phyloP scores from a whole-genome alignment of 2,888 invertebrate species.

The Xestia sexstrigata region DNA sequence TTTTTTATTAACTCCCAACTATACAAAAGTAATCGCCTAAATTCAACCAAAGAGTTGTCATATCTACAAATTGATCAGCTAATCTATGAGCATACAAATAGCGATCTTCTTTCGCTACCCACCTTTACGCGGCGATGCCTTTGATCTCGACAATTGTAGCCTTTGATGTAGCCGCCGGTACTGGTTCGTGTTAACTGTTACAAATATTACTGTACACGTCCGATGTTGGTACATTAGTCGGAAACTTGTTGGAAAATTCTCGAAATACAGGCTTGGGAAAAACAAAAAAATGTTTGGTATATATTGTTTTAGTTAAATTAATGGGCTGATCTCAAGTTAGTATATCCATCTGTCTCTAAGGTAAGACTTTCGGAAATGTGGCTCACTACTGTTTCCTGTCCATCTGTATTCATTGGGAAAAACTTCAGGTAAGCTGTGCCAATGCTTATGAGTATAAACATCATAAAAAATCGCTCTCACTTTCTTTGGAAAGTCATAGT shows the following conservation, averaged over 20 bases:
- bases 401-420: neutral
- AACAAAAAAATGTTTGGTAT: neutral
- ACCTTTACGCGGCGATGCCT: conserved; percentile 72
- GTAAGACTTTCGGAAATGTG: neutral
- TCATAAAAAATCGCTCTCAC: neutral
- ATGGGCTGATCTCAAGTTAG: neutral
- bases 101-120: conserved; percentile 68
- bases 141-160: conserved; percentile 79
- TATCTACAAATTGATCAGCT: conserved; percentile 64
- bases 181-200: conserved; percentile 81
- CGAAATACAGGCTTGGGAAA: conserved; percentile 38
- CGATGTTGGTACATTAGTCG: conserved; percentile 61
- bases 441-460: neutral
- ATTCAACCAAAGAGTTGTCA: conserved; percentile 46
- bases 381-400: neutral
- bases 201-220: conserved; percentile 79
- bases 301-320: conserved; percentile 2
- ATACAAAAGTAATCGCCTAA: conserved; percentile 52
- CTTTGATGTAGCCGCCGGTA: conserved; percentile 66
- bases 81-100: conserved; percentile 57
- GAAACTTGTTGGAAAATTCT: conserved; percentile 59
- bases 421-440: neutral
- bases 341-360: neutral
- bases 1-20: conserved; percentile 45
- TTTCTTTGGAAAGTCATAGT: neutral